Evolutionary conservation across 2,888 invertebrate species (phyloP), one percentile per base, ranked within the genome.

Genomic region (Camptogramma bilineatum): DNA sequence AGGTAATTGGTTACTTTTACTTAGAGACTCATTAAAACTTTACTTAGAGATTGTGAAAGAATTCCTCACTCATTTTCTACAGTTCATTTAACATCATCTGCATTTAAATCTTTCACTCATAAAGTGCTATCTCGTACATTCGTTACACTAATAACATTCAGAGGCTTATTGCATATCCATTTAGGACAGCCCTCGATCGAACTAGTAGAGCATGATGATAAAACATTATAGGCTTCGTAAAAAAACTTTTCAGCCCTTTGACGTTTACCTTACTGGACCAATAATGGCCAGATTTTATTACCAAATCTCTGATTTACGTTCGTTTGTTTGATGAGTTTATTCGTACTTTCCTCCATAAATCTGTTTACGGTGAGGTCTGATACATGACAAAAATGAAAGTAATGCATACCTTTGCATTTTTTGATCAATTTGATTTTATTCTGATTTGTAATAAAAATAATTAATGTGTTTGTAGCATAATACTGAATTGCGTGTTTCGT

Each of bases 121-220:
- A n/a, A n/a, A n/a, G n/a, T n/a, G n/a, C n/a, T n/a, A n/a, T n/a
- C n/a, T n/a, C n/a, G n/a, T n/a, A n/a, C n/a, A 13, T 39, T 39
- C 13, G 4, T 13, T 0, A 13, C 0, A 9, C 34, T 1, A 39
- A 13, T 13, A 39, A 39, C 10, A 13, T 10, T 13, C 3, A 13
- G 2, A 13, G 10, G 13, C 10, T 39, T 39, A 39, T 39, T 13
- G 13, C 2, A 1, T 39, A 13, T 3, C 13, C 64, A 66, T 71
- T 42, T 39, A 46, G 46, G 65, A 70, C 71, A 71, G 62, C 57
- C 68, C 59, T 73, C 74, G 70, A 72, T 73, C 74, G 70, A 72
- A 70, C 72, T 76, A 80, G 80, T 79, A 78, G 74, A 72, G 69
- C 59, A 70, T 73, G 66, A 71, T 76, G 79, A 81, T 77, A 75